These are phyloP conservation scores for Ectropis grisescens DNA, from an alignment of 1,140 invertebrate species.

Conservation along the genomic window DNA sequence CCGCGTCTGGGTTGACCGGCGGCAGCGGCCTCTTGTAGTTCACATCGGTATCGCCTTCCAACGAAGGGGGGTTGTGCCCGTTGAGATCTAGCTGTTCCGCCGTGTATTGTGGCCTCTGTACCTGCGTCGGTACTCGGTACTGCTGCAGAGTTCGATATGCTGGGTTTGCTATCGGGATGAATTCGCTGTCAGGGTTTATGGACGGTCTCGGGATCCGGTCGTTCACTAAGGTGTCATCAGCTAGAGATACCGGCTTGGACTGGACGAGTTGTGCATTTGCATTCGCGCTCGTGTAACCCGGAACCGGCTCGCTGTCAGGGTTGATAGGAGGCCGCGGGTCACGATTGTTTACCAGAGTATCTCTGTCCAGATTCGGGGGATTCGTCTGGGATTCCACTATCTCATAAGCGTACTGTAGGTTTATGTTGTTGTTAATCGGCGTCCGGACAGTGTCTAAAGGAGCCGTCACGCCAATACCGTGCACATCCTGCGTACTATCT, in stretches of 20 bases:
- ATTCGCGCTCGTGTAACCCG: slow-evolving; percentile 1
- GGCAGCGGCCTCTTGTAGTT: slow-evolving; percentile 75
- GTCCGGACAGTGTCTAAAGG: slow-evolving; percentile 53
- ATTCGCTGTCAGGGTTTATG: slow-evolving; percentile 77
- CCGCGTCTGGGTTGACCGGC: slow-evolving; percentile 76
- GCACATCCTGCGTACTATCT: slow-evolving; percentile 64
- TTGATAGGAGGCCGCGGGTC: slow-evolving; percentile 73
- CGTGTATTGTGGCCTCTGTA: slow-evolving; percentile 35
- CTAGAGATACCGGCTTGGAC: slow-evolving; percentile 61
- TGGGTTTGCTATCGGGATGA: slow-evolving; percentile 69
- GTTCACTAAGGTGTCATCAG: slow-evolving; percentile 75
- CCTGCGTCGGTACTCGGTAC: slow-evolving; percentile 39
- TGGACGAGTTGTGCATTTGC: slow-evolving; percentile 31
- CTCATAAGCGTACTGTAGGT: slow-evolving; percentile 50
- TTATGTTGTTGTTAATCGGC: slow-evolving; percentile 53
- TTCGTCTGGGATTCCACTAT: slow-evolving; percentile 51
- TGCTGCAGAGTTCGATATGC: slow-evolving; percentile 52
- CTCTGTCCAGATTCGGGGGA: slow-evolving; percentile 68
- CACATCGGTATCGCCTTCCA: slow-evolving; percentile 74
- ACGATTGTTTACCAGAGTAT: slow-evolving; percentile 76
- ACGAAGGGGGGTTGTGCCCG: slow-evolving; percentile 53
- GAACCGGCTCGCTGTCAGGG: slow-evolving; percentile 71
- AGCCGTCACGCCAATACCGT: slow-evolving; percentile 64
- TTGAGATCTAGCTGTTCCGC: slow-evolving; percentile 50
- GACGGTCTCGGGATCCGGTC: slow-evolving; percentile 72